These are phyloP conservation scores for Craterocephalus amniculus DNA, from an alignment of 2,797 vertebrate genomes.

Conservation along the genomic window DNA sequence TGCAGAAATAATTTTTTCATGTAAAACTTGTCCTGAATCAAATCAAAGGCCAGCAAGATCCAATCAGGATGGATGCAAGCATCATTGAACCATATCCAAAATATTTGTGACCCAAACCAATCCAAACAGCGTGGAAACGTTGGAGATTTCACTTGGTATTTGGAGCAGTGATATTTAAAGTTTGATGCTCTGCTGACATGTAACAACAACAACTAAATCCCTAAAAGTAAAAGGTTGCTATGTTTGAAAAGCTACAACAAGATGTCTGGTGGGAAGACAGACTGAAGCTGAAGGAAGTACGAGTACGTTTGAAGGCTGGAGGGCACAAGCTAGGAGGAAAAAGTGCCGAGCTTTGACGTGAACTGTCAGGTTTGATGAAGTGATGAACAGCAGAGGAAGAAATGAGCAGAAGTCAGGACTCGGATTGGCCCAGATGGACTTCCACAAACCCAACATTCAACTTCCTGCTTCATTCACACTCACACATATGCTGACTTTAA, in stretches of 20 bases:
- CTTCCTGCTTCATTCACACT: too few relatives aligned
- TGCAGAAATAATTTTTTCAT: not conserved
- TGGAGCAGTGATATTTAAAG: not conserved
- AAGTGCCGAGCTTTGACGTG: not conserved
- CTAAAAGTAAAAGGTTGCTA: not conserved
- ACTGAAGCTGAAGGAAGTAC: not conserved
- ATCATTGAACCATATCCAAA: not conserved
- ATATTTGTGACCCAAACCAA: not conserved
- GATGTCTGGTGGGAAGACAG: not conserved
- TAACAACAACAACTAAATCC: not conserved
- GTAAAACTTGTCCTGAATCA: not conserved
- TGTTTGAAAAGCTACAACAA: not conserved
- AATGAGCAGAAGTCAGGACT: slow-evolving; percentile 11
- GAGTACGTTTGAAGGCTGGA: not conserved
- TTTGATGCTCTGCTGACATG: not conserved
- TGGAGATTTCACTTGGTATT: not conserved
- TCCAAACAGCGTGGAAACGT: not conserved
- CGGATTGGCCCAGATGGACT: not conserved
- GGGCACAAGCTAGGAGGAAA: not conserved
- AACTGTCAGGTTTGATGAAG: slow-evolving; percentile 59
- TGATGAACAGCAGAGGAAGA: slow-evolving; percentile 41
- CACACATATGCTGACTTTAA: not conserved
- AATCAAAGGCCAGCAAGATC: not conserved
- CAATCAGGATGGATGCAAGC: not conserved
- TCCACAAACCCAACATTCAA: not conserved